A percentile compares a stretch with the other conserved stretches of the same genome.
Conservation (phyloP, 2,888 invertebrate species). For the Linnaemya tessellans region DNA sequence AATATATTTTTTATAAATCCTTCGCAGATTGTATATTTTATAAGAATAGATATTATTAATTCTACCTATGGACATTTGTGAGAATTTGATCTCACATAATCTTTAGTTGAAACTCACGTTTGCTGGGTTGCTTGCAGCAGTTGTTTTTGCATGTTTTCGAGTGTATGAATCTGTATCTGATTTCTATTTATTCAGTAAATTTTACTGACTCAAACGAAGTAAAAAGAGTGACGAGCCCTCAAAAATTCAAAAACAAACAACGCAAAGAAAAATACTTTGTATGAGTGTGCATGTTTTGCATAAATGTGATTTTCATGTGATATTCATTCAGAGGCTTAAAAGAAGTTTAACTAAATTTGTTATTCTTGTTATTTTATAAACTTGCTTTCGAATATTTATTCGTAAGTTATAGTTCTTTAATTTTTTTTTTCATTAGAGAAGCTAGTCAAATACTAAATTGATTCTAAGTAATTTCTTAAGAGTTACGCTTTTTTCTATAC, state of each 20-base stretch:
- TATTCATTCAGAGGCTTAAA: constrained; percentile 39
- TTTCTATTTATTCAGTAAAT: constrained; percentile 14
- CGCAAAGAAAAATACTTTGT: background rate
- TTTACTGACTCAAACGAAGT: constrained; percentile 27
- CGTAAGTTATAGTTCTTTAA: too few relatives aligned
- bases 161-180: background rate
- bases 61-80: too few relatives aligned
- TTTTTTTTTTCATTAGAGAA: too few relatives aligned
- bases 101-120: background rate
- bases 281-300: background rate
- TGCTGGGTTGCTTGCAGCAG: background rate
- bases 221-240: constrained; percentile 68
- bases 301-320: background rate
- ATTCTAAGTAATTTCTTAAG: too few relatives aligned
- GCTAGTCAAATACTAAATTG: too few relatives aligned
- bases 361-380: background rate
- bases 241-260: constrained; percentile 43
- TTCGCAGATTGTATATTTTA: too few relatives aligned
- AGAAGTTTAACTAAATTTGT: background rate
- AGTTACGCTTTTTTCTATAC: too few relatives aligned
- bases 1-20: too few relatives aligned
- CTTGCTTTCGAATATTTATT: too few relatives aligned
- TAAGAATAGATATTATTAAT: too few relatives aligned
- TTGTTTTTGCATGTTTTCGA: background rate
- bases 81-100: too few relatives aligned